Evolutionary conservation across 2,113 vertebrate genomes (phyloP), one percentile per base, ranked within the genome.

Genomic region (Xyliphius kryptos): DNA sequence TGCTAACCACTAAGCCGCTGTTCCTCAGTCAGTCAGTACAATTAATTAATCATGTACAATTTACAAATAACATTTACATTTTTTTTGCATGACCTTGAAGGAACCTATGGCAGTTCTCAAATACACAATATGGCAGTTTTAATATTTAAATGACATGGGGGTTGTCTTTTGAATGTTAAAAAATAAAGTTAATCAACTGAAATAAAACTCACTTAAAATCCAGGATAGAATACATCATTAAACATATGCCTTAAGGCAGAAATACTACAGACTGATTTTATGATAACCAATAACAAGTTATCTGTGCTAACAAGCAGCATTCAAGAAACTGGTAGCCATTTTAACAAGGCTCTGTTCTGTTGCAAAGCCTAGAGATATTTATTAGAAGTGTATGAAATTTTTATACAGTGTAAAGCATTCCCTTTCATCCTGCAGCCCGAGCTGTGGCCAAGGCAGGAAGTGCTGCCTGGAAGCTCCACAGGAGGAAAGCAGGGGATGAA

Each of bases 341-440:
- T 61, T 44, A 66, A 58, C 49, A 12, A 62, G 58, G 49, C 22
- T 49, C 32, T 54, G 56, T 63, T 63, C 56, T 69, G 57, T 15
- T 49, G 37, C n/a, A 51, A 26, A 47, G 73, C 73, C 73, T 54
- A 22, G 51, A 71, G 73, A 68, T 74, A 70, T 74, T 74, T 74
- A 74, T 74, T 71, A 74, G 68, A 65, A 50, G 52, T 22, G 8
- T 43, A 71, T 71, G 65, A 74, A 74, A 71, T 66, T 74, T 74
- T 74, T 26, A 74, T 74, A 46, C 2, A 16, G 56, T 49, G 73
- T 68, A 66, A 65, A 65, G 69, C 69, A 68, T 71, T 74, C 69
- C 55, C 69, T 74, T 71, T 74, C 73, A 74, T 74, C 73, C 69
- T 44, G 61, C 61, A 68, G 61, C 43, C 60, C 16, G 56, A 51